Base-by-base conservation (phyloP, 1,140 invertebrate species). In the Drosophila dunni region DNA sequence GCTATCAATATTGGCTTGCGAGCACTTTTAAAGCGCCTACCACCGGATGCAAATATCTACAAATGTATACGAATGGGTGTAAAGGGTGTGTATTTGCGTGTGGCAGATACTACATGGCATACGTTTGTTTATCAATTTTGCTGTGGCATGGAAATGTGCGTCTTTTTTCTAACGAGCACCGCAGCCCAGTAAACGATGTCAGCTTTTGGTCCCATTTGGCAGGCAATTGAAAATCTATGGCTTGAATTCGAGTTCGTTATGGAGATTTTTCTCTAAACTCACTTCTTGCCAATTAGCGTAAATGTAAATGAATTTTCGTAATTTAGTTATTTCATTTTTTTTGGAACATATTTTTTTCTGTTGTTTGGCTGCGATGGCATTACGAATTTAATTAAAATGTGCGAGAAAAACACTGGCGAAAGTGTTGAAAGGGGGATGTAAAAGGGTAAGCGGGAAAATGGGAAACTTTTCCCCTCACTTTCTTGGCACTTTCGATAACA, bases 1-100 rank as follows among this genome's bases (percentile, higher is more conserved):
- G 76, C 83, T 88, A 86, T 86, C 83, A 88, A 88, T 86, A 88
- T 86, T 88, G 83, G 83, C 67, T 72, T 38, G 66, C 77, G 84
- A 70, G 78, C 79, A 79, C 79, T 86, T 88, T 85, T 82, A 69
- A 86, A 88, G 75, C 58, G 51, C 40, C 64, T 62, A 53, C 38
- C 38, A 53, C 53, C 20, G 45, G 45, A 17, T 29, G 33, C 36
- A 38, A 48, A 57, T 54, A 66, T 7, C 44, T 53, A 38, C 65
- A 68, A 33, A 60, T 36, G 29, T 50, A 33, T 20, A 13, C 42
- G 29, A 36, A 29, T 38, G 36, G 10, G 36, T 38, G 36, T 9
- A 38, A 10, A 9, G 10, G 36, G 6, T 24, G 29, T 11, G 38
- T 45, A 13, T 45, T 17, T 38, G 53, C 17, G 53, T 29, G 45